phyloP scores from a whole-genome alignment of 1,140 invertebrate genomes.

The Helicoverpa zea region DNA sequence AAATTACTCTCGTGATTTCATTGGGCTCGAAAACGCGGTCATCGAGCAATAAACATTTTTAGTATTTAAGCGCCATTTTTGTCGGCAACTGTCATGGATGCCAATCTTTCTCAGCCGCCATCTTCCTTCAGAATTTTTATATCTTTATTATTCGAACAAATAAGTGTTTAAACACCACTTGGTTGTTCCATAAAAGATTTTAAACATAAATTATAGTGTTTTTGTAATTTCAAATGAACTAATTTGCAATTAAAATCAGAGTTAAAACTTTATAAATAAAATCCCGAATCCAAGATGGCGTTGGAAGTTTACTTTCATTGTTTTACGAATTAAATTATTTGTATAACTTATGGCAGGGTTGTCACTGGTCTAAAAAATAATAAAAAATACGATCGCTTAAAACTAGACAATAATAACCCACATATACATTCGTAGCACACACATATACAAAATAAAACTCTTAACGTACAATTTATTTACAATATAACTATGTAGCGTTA shows the following conservation, averaged over 20 bases:
- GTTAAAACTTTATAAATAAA: not conserved
- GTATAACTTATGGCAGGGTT: slow-evolving; percentile 47
- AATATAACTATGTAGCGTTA: slow-evolving; percentile 62
- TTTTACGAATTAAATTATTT: slow-evolving; percentile 57
- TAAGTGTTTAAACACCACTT: not conserved
- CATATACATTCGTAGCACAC: slow-evolving; percentile 82
- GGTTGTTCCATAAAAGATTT: not conserved
- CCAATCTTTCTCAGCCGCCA: slow-evolving; percentile 7
- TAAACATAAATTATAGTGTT: not conserved
- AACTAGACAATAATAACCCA: slow-evolving; percentile 67
- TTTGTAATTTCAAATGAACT: not conserved
- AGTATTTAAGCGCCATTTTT: slow-evolving; percentile 35
- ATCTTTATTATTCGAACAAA: not conserved
- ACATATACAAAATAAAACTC: slow-evolving; percentile 84
- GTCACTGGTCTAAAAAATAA: slow-evolving; percentile 46
- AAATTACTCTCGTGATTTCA: slow-evolving; percentile 33
- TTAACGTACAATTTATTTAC: slow-evolving; percentile 71
- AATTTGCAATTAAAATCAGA: not conserved
- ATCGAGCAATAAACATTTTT: slow-evolving; percentile 17
- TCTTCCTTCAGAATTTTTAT: slow-evolving; percentile 13
- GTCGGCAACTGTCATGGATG: slow-evolving; percentile 11
- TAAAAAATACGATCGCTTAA: slow-evolving; percentile 44
- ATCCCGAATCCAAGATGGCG: slow-evolving; percentile 3
- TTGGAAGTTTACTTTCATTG: slow-evolving; percentile 10
- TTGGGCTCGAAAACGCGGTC: not conserved